Conservation (phyloP, 2,113 vertebrate species). For the Larimichthys polyactis region DNA sequence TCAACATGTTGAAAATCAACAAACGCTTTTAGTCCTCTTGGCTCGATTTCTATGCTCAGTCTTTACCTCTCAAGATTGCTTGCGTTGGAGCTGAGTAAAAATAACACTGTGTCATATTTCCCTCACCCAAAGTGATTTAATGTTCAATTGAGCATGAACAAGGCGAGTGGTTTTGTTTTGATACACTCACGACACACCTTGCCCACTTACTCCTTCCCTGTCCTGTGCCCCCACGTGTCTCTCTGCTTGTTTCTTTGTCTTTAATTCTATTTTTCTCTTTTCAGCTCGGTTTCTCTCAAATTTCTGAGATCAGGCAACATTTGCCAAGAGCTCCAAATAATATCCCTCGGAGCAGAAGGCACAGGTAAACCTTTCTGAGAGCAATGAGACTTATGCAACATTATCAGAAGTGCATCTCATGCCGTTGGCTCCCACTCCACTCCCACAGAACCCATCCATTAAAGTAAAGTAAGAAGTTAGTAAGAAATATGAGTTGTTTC, state of each 20-base stretch:
- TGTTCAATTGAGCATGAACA: conserved; percentile 62
- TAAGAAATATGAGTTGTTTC: conserved; percentile 23
- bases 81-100: conserved; percentile 45
- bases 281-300: neutral
- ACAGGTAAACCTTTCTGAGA: conserved; percentile 48
- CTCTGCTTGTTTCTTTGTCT: conserved; percentile 20
- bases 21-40: conserved; percentile 59
- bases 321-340: conserved; percentile 26
- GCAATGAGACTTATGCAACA: conserved; percentile 25
- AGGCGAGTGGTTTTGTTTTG: conserved; percentile 56
- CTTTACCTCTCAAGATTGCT: conserved; percentile 41
- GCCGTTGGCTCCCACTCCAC: conserved; percentile 46
- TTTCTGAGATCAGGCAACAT: conserved; percentile 4
- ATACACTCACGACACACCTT: conserved; percentile 47
- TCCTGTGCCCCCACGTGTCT: conserved; percentile 26
- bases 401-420: conserved; percentile 49
- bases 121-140: conserved; percentile 56
- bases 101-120: conserved; percentile 67
- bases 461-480: conserved; percentile 39
- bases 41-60: conserved; percentile 38
- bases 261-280: neutral
- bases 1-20: conserved; percentile 64
- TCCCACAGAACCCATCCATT: conserved; percentile 42
- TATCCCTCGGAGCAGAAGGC: conserved; percentile 25
- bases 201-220: conserved; percentile 23